phyloP scores from a whole-genome alignment of 2,888 invertebrate genomes.

The Tachystola acroxantha region DNA sequence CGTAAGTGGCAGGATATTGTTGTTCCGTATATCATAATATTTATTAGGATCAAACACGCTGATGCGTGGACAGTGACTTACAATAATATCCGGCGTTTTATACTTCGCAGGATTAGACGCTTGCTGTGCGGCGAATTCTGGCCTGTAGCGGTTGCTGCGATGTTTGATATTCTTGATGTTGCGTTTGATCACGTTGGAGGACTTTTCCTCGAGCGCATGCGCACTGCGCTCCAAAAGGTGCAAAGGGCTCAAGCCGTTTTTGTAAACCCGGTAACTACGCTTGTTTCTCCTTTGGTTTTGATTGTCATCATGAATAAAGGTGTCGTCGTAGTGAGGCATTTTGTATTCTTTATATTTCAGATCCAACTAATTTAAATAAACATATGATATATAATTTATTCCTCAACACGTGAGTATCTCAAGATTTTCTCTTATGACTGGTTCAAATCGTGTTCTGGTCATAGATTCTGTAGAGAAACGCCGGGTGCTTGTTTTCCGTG shows the following conservation, averaged over 20 bases:
- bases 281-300: slow-evolving; percentile 70
- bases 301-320: slow-evolving; percentile 69
- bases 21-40: slow-evolving; percentile 59
- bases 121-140: slow-evolving; percentile 30
- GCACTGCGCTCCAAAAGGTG: slow-evolving; percentile 48
- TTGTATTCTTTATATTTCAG: slow-evolving; percentile 16
- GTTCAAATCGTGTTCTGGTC: slow-evolving; percentile 28
- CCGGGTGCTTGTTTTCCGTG: slow-evolving; percentile 33
- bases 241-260: slow-evolving; percentile 58
- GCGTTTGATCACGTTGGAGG: slow-evolving; percentile 60
- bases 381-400: slow-evolving; percentile 12
- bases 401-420: slow-evolving; percentile 4
- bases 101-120: slow-evolving; percentile 30
- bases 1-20: slow-evolving; percentile 49
- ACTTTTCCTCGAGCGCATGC: slow-evolving; percentile 56
- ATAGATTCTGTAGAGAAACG: slow-evolving; percentile 31
- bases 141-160: slow-evolving; percentile 48
- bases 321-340: slow-evolving; percentile 76
- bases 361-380: neutral
- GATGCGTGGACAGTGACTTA: slow-evolving; percentile 57
- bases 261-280: slow-evolving; percentile 71
- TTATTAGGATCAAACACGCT: slow-evolving; percentile 57
- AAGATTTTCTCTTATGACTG: slow-evolving; percentile 16
- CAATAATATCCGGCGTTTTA: slow-evolving; percentile 55
- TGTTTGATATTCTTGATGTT: slow-evolving; percentile 66